A percentile compares a stretch with the other conserved stretches of the same genome.
These are phyloP conservation scores for Saccopteryx leptura DNA, from an alignment of 2,113 vertebrate species.

Conservation along the genomic window DNA sequence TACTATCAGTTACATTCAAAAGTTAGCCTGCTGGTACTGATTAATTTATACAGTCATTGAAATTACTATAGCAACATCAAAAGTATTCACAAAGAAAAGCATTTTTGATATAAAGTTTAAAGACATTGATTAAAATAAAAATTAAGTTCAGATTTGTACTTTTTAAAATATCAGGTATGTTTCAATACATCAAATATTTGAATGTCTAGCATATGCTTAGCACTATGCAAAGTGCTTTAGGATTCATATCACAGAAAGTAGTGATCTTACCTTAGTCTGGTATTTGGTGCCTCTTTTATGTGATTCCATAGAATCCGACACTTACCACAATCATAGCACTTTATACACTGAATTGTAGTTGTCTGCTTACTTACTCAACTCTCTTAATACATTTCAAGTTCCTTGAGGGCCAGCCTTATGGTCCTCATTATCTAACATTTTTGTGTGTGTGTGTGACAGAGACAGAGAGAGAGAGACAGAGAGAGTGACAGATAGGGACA, in stretches of 20 bases:
- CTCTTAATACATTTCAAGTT: neutral
- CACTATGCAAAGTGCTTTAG: neutral
- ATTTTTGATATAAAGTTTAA: conserved; percentile 27
- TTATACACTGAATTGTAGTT: conserved; percentile 9
- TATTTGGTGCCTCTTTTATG: neutral
- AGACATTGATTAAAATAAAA: conserved; percentile 25
- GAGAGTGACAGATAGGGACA: too few relatives aligned
- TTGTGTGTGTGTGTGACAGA: too few relatives aligned
- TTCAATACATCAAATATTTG: neutral
- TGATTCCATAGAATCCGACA: neutral
- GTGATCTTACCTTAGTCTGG: neutral
- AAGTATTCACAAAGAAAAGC: conserved; percentile 23
- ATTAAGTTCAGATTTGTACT: neutral
- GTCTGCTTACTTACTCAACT: neutral
- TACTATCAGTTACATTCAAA: conserved; percentile 27
- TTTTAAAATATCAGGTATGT: neutral
- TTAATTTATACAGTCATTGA: neutral
- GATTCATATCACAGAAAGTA: neutral
- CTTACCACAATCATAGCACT: neutral
- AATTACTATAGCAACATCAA: neutral
- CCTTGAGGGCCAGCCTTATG: neutral
- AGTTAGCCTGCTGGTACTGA: neutral
- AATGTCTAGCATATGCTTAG: neutral
- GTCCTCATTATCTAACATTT: neutral
- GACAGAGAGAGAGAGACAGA: too few relatives aligned